A percentile compares a stretch with the other conserved stretches of the same genome.
These are phyloP conservation scores for Philhelius pedissequus DNA, from an alignment of 2,888 invertebrate species.

Conservation along the genomic window DNA sequence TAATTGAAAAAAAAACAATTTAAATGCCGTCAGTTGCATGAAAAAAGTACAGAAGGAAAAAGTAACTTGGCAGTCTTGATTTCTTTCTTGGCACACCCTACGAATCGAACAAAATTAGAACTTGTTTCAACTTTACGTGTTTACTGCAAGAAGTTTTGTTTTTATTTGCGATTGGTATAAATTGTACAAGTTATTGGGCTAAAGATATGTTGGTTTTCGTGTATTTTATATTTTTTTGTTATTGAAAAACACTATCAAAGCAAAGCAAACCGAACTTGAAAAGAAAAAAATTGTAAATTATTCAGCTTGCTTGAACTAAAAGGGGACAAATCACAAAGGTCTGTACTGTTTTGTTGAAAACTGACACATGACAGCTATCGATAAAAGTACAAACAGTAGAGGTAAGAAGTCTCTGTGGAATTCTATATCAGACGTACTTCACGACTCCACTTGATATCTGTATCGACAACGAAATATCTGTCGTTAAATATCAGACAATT, in stretches of 20 bases:
- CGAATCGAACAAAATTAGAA: background rate
- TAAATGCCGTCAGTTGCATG: slow-evolving; percentile 30
- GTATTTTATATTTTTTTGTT: background rate
- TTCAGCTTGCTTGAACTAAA: background rate
- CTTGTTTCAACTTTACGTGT: background rate
- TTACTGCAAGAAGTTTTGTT: background rate
- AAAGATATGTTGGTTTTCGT: background rate
- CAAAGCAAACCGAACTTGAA: background rate
- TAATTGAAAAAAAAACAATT: slow-evolving; percentile 13
- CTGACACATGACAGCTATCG: slow-evolving; percentile 38
- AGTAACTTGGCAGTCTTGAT: background rate
- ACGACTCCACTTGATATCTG: no score
- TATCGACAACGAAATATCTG: no score
- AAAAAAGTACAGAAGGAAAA: background rate
- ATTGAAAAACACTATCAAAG: background rate
- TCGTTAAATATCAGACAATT: no score
- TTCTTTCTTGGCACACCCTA: slow-evolving; percentile 31
- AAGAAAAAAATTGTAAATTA: background rate
- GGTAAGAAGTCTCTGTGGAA: background rate
- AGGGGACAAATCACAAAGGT: background rate
- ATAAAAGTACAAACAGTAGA: background rate
- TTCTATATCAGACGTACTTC: no score
- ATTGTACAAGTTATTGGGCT: background rate
- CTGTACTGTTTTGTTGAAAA: slow-evolving; percentile 40
- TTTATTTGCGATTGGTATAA: background rate